phyloP scores from a whole-genome alignment of 2,113 vertebrate species.

The Chaetodon trifascialis region DNA sequence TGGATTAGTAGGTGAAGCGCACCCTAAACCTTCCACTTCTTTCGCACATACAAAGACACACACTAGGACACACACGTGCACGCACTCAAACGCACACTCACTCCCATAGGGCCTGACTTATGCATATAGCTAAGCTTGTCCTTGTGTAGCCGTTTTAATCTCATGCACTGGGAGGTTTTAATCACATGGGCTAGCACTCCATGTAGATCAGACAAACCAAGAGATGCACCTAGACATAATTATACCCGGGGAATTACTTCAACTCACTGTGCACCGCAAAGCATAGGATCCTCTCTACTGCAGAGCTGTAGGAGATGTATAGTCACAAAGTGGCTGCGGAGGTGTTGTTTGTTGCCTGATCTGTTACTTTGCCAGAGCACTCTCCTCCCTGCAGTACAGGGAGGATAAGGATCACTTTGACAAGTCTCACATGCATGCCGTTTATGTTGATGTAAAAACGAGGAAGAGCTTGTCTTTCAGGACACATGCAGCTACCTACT shows the following conservation, averaged over 20 bases:
- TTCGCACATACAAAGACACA: slow-evolving; percentile 38
- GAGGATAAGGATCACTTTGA: slow-evolving; percentile 41
- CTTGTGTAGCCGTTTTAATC: slow-evolving; percentile 61
- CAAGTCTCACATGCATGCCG: slow-evolving; percentile 1
- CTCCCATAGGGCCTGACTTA: slow-evolving; percentile 34
- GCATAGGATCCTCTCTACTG: slow-evolving; percentile 10
- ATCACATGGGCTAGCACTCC: slow-evolving; percentile 47
- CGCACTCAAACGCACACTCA: slow-evolving; percentile 30
- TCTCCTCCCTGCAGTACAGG: slow-evolving; percentile 23
- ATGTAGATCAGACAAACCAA: slow-evolving; percentile 47
- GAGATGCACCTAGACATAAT: slow-evolving; percentile 52
- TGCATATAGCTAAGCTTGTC: slow-evolving; percentile 41
- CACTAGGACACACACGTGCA: slow-evolving; percentile 25
- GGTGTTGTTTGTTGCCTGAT: slow-evolving; percentile 51
- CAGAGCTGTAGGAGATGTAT: slow-evolving; percentile 17
- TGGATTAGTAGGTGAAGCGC: slow-evolving; percentile 65
- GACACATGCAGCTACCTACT: slow-evolving; percentile 12
- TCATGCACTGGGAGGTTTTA: slow-evolving; percentile 56
- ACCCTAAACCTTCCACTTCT: slow-evolving; percentile 41
- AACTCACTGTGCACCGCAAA: slow-evolving; percentile 36
- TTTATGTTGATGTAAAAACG: slow-evolving; percentile 38
- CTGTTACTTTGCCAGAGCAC: slow-evolving; percentile 42
- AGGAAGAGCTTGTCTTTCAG: slow-evolving; percentile 2
- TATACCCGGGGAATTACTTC: slow-evolving; percentile 50
- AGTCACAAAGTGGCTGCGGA: slow-evolving; percentile 40